A percentile compares a stretch with the other conserved stretches of the same genome.
These are phyloP conservation scores for Microplitis deprimator DNA, from an alignment of 2,888 invertebrate species.

Conservation along the genomic window DNA sequence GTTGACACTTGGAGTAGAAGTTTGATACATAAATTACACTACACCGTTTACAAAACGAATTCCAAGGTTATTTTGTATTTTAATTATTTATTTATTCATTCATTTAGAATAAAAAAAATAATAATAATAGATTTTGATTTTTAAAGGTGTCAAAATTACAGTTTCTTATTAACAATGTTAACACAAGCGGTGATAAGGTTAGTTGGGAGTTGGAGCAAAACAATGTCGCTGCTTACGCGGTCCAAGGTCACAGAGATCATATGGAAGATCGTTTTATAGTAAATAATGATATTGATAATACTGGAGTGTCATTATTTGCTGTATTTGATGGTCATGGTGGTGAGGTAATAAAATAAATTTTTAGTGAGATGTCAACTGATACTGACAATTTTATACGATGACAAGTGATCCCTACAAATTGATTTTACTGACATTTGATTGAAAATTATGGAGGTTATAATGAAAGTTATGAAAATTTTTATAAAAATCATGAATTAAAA, in stretches of 20 bases:
- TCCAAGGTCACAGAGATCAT: slow-evolving; percentile 89
- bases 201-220: slow-evolving; percentile 85
- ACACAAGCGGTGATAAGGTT: slow-evolving; percentile 71
- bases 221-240: slow-evolving; percentile 88
- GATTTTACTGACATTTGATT: too few species aligned
- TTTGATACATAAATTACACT: slow-evolving; percentile 80
- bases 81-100: neutral
- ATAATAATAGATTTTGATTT: neutral
- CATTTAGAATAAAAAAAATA: too few species aligned
- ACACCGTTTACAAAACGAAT: slow-evolving; percentile 76
- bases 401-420: too few species aligned
- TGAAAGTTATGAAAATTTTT: too few species aligned
- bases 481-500: too few species aligned
- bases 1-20: slow-evolving; percentile 87
- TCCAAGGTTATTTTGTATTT: slow-evolving; percentile 69
- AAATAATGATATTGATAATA: slow-evolving; percentile 87
- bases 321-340: slow-evolving; percentile 97
- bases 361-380: neutral
- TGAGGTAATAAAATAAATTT: slow-evolving; percentile 73
- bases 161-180: slow-evolving; percentile 64
- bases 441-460: too few species aligned
- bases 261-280: slow-evolving; percentile 97
- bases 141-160: slow-evolving; percentile 63
- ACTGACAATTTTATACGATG: neutral
- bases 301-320: slow-evolving; percentile 90